Evolutionary conservation across 1,140 invertebrate species (phyloP).

Genomic region (Dryas iulia): DNA sequence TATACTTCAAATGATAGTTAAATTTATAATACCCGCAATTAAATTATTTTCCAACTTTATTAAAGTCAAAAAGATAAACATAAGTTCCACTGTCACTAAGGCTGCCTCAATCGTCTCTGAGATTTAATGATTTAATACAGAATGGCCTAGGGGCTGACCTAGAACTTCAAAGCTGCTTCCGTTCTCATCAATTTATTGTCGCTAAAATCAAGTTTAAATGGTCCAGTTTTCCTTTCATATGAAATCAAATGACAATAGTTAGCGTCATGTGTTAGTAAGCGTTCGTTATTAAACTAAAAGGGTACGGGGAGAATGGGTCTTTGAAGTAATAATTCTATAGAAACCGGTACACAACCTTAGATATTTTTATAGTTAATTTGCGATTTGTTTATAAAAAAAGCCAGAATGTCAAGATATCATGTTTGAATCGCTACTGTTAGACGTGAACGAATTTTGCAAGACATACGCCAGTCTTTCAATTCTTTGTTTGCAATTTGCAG

Average conservation of each 20-base stretch:
- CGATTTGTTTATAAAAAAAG: background rate
- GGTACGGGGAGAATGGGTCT: background rate
- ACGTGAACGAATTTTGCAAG: no score
- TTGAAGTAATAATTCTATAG: background rate
- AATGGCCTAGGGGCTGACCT: background rate
- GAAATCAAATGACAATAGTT: background rate
- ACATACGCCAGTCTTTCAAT: no score
- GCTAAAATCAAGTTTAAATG: background rate
- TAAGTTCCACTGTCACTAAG: no score
- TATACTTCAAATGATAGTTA: no score
- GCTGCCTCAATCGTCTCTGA: background rate
- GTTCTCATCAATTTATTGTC: background rate
- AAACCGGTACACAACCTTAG: no score
- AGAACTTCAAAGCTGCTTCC: background rate
- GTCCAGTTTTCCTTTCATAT: background rate
- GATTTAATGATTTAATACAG: background rate
- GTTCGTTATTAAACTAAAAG: background rate
- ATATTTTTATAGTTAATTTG: background rate
- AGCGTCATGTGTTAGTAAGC: background rate
- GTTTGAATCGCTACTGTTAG: no score
- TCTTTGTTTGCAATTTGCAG: no score
- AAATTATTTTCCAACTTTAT: no score
- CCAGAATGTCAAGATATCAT: no score
- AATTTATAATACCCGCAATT: no score
- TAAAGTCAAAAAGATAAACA: no score